Evolutionary conservation across 2,888 invertebrate genomes (phyloP).

Genomic region (Penaeus monodon): DNA sequence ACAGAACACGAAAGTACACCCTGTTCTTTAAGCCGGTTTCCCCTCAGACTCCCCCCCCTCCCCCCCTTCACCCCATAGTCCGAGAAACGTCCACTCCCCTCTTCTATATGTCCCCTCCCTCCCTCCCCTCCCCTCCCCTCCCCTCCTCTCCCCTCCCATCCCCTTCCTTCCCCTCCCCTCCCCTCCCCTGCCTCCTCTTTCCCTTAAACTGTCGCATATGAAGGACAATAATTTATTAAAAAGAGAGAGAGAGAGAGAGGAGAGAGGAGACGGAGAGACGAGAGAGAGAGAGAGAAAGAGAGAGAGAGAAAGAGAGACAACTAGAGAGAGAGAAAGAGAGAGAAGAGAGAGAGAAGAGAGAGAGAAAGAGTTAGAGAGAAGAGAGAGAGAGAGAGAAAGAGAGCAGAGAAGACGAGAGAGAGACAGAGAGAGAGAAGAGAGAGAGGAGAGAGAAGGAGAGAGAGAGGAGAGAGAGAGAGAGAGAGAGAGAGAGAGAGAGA

Average conservation of each 20-base stretch:
- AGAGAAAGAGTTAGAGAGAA: no score
- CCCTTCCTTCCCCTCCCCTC: constrained; percentile 17
- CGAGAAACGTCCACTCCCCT: not conserved
- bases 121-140: constrained; percentile 23
- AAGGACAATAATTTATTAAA: constrained; percentile 58
- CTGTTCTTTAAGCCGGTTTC: not conserved
- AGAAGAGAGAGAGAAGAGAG: no score
- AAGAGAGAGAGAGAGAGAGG: not conserved
- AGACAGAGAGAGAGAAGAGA: no score
- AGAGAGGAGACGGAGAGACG: no score
- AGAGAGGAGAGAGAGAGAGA: no score
- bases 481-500: no score
- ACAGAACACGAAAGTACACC: not conserved
- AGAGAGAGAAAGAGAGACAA: no score
- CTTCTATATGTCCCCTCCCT: not conserved
- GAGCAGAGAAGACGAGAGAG: no score
- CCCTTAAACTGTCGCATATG: constrained; percentile 41
- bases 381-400: fast-evolving
- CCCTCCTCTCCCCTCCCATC: constrained; percentile 26
- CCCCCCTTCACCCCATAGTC: not conserved
- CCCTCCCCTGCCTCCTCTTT: constrained; percentile 19
- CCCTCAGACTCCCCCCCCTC: not conserved
- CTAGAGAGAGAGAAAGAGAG: no score
- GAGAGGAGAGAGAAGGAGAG: no score
- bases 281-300: no score